Conservation (phyloP, 1,140 invertebrate genomes). For the Hylaeus anthracinus region DNA sequence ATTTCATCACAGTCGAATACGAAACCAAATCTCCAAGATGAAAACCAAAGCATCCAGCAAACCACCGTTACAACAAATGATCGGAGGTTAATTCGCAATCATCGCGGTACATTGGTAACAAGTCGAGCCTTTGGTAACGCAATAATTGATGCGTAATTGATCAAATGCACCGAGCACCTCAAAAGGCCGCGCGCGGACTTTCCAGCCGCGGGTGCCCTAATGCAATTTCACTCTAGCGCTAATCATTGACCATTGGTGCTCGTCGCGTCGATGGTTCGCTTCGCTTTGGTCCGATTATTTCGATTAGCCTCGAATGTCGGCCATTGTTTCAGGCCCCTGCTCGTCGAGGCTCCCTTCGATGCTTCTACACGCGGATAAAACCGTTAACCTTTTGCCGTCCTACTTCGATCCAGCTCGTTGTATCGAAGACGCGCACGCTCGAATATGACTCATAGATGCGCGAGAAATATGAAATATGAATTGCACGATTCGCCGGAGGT, state of each 20-base stretch:
- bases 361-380: constrained; percentile 59
- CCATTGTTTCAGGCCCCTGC: constrained; percentile 53
- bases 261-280: constrained; percentile 9
- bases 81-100: no score
- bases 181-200: not conserved
- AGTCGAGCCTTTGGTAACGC: no score
- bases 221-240: constrained; percentile 54
- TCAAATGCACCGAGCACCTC: no score
- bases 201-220: constrained; percentile 16
- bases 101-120: no score
- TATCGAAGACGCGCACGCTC: constrained; percentile 35
- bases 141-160: no score
- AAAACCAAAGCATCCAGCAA: no score
- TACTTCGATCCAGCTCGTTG: constrained; percentile 45
- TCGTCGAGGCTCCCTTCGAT: constrained; percentile 19
- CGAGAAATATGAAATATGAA: constrained; percentile 66
- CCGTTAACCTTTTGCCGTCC: constrained; percentile 67
- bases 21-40: no score
- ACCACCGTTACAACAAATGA: no score
- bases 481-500: constrained; percentile 36
- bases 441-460: constrained; percentile 61
- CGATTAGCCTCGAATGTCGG: constrained; percentile 53
- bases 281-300: constrained; percentile 42
- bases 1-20: no score
- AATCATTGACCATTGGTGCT: constrained; percentile 52